Evolutionary conservation across 1,140 invertebrate species (phyloP).

Genomic region (Pentalonia nigronervosa): DNA sequence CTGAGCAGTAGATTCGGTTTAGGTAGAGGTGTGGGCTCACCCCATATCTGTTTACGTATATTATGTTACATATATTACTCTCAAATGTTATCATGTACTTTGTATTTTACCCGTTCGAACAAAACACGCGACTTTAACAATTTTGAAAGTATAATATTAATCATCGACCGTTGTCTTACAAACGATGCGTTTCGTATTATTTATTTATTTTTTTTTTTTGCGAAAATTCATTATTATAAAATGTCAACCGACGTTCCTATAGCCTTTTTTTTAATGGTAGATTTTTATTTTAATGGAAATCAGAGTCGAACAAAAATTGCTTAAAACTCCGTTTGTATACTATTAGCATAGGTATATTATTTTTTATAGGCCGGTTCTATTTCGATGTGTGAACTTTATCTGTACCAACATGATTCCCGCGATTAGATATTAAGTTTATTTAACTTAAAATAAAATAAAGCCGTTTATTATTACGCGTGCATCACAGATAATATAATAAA

Average conservation of each 20-base stretch:
- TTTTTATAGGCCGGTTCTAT: background rate
- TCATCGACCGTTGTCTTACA: background rate
- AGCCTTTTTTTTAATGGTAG: background rate
- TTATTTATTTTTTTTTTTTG: background rate
- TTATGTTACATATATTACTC: background rate
- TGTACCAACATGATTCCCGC: background rate
- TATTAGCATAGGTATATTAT: background rate
- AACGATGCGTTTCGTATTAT: background rate
- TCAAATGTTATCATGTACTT: background rate
- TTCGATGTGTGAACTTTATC: background rate
- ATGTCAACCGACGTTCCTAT: background rate
- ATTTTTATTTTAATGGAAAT: slow-evolving; percentile 23
- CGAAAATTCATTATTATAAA: background rate
- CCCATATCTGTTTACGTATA: background rate
- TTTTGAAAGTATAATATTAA: background rate
- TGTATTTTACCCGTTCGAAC: background rate
- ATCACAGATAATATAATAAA: background rate
- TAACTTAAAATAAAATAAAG: background rate
- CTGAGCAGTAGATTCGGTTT: background rate
- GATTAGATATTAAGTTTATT: background rate
- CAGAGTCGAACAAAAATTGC: slow-evolving; percentile 33
- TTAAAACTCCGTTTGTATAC: background rate
- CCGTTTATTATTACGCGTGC: background rate
- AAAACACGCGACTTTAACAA: background rate
- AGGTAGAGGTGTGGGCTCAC: background rate